Evolutionary conservation across 64 coral and sea anemone species (phyloP).

Genomic region (Montipora efflorescens): DNA sequence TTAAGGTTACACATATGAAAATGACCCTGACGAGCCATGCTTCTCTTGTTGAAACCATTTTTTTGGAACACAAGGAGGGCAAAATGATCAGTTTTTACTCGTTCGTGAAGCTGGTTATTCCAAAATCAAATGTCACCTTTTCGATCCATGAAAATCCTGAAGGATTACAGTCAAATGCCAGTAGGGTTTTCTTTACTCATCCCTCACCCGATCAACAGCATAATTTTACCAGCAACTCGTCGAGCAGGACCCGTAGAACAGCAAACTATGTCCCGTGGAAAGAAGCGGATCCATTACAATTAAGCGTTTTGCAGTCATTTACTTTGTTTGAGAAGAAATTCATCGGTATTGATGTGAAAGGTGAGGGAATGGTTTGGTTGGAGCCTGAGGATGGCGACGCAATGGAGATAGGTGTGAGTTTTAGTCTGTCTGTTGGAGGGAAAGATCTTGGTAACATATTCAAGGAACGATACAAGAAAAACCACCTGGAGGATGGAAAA

Average conservation of each 20-base stretch:
- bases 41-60: background rate
- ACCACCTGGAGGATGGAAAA: too few relatives aligned
- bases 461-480: too few relatives aligned
- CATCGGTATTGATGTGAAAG: background rate
- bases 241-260: constrained; percentile 13
- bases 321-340: constrained; percentile 35
- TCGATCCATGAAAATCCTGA: background rate
- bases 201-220: background rate
- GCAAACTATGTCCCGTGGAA: background rate
- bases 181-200: background rate
- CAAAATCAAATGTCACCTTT: background rate
- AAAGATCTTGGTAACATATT: too few relatives aligned
- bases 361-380: background rate
- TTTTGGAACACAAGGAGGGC: background rate
- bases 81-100: background rate
- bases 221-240: background rate
- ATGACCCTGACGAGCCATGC: constrained; percentile 26
- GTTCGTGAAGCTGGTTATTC: constrained; percentile 39
- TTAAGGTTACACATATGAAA: constrained; percentile 30
- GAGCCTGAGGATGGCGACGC: too few relatives aligned
- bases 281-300: background rate
- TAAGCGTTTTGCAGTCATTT: background rate
- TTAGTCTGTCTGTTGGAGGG: too few relatives aligned
- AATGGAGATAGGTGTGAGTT: too few relatives aligned
- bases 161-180: background rate